Evolutionary conservation across 2,797 vertebrate species (phyloP), one percentile per base, ranked within the genome.

Genomic region (Tiaroga cobitis): DNA sequence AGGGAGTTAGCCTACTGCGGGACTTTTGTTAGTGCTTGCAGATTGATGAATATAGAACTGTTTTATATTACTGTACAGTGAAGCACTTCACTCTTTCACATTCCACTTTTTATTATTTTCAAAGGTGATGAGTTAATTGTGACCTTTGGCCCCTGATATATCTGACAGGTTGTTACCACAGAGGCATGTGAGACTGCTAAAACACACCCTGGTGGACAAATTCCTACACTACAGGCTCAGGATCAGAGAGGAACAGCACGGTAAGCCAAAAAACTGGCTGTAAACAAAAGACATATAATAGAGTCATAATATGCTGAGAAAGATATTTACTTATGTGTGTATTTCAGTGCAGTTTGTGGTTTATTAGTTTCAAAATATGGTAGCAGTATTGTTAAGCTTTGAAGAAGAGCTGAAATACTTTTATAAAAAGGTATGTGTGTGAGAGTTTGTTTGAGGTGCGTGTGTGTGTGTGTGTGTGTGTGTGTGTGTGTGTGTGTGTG

Each of bases 191-290:
- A 74, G 61, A 70, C 87, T 84, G 75, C 56, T 86, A 49, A 88
- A 84, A 88, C 89, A 88, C 89, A 86, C 88, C 90, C 90, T 89
- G 54, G 89, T 90, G 90, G 90, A 88, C 88, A 88, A 67, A 79
- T n/a, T 34, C 21, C 26, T 41, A 24, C 67, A 90, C 81, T 90
- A 69, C 90, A 91, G 29, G 51, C 69, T 65, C 24, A 67, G 39
- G 39, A 73, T 59, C 19, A 84, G 24, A 39, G 24, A 41, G 15
- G 8, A 46, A 49, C 56, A 46, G 29, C 67, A 78, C 1, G 7
- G 26, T 76, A 49, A 82, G 29, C 24, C 65, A 39, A 32, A 21
- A 67, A 37, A 78, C 4, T 6, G 3, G 37, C 8, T 63, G 65
- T 21, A 72, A 76, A 70, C 51, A 63, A 24, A 69, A 79, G 3